Base-by-base conservation (phyloP, 1,140 invertebrate genomes). In the Phortica variegata region DNA sequence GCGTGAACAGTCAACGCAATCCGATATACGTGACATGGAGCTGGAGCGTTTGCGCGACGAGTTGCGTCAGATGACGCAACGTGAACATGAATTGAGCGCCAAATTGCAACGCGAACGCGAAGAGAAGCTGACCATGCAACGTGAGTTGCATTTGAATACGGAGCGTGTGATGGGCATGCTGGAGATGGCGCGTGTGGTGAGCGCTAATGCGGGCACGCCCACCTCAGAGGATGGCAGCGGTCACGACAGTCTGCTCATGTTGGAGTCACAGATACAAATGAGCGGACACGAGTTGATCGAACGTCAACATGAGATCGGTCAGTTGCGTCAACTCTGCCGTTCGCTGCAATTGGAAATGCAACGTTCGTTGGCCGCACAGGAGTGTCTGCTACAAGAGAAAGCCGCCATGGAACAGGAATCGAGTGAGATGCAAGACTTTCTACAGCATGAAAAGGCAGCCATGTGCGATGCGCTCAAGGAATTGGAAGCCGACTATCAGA, bases 231-330 rank as follows among this genome's bases (percentile, higher is more conserved):
- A 66, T 31, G 61, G 61, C 40, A 78, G 77, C n/a, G 82, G 84
- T 2, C 83, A 82, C 13, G 85, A 87, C 50, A 88, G 86, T 60
- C 79, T 91, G 17, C 75, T 87, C 10, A 85, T 88, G 47, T 76
- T 91, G 34, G 88, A 90, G 68, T 82, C 83, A 8, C 86, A 88
- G 61, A 80, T 90, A 26, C 84, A 87, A 49, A 81, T 86, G 8
- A 87, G 87, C 1, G 83, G 86, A n/a, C 82, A 87, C 65, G 81
- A 88, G 33, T 82, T 89, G 0, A 80, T 85, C 12, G 81, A 83
- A 61, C 87, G 90, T 32, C 87, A 89, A 59, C 77, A 84, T n/a
- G 87, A 90, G 76, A 87, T 89, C 41, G 82, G 83, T n/a, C 79
- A 85, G 55, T 60, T 90, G 16, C 80, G 87, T 42, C 80, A 82